phyloP scores from a whole-genome alignment of 1,140 invertebrate genomes.

The Pseudomyrmex dendroicus region DNA sequence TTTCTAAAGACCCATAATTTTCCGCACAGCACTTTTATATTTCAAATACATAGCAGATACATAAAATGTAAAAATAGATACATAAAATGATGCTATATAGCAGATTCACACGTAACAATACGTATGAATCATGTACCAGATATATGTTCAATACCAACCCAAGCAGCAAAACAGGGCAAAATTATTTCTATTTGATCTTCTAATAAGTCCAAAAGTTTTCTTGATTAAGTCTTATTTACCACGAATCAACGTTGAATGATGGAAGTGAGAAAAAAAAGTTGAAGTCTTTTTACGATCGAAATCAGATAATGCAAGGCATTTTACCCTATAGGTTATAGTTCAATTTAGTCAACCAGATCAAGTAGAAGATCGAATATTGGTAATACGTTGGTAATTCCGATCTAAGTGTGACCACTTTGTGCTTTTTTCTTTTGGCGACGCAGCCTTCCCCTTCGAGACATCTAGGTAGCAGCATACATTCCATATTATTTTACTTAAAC shows the following conservation, averaged over 20 bases:
- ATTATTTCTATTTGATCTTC: neutral
- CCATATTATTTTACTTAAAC: neutral
- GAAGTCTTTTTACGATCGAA: neutral
- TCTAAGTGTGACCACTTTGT: neutral
- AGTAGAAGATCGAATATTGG: no score
- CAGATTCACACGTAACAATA: no score
- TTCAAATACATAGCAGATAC: neutral
- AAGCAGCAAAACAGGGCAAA: neutral
- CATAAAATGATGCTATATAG: no score
- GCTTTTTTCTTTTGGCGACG: neutral
- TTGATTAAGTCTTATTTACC: neutral
- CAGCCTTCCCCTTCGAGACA: neutral
- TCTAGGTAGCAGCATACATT: neutral
- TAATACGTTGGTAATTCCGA: no score
- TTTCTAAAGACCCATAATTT: no score
- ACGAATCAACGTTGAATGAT: neutral
- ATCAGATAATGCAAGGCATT: neutral
- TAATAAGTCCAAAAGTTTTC: neutral
- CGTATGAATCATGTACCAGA: no score
- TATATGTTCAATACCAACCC: no score
- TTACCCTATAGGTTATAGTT: neutral
- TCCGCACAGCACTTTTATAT: neutral
- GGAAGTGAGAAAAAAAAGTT: neutral
- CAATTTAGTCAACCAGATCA: no score
- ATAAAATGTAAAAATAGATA: no score